Percentiles rank a stretch among this genome's conserved stretches.
phyloP scores from a whole-genome alignment of 2,113 vertebrate genomes.

The Caretta caretta region DNA sequence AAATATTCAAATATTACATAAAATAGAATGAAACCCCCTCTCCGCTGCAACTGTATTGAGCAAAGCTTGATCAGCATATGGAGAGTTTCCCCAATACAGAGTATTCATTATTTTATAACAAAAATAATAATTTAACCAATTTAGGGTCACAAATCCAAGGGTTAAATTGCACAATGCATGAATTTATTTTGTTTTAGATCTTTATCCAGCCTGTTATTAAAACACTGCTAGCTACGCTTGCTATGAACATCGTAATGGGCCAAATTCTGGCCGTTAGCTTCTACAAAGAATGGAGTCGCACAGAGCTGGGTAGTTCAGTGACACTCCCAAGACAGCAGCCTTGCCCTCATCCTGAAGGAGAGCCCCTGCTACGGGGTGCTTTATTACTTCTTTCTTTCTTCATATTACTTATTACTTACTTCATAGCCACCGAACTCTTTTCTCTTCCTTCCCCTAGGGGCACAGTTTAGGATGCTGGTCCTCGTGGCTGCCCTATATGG shows the following conservation, averaged over 20 bases:
- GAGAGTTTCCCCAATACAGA: slow-evolving; percentile 12
- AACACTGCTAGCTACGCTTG: background rate
- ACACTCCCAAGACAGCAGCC: background rate
- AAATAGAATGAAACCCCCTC: slow-evolving; percentile 29
- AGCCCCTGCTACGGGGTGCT: background rate
- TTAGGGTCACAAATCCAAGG: background rate
- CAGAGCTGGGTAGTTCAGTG: background rate
- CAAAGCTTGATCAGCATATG: background rate
- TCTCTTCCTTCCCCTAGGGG: background rate
- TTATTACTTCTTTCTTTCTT: background rate
- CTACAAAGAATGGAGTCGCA: background rate
- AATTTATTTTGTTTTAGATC: background rate
- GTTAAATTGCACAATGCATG: background rate
- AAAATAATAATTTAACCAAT: background rate
- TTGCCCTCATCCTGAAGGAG: background rate
- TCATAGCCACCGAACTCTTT: background rate
- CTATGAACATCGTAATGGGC: background rate
- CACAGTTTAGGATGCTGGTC: background rate
- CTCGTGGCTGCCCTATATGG: background rate
- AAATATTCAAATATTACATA: slow-evolving; percentile 13
- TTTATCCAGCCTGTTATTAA: background rate
- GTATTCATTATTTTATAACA: slow-evolving; percentile 18
- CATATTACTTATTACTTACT: background rate
- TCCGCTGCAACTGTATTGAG: background rate
- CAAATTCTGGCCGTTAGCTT: background rate